Evolutionary conservation across 2,797 vertebrate genomes (phyloP).

Genomic region (Pelochelys cantorii): DNA sequence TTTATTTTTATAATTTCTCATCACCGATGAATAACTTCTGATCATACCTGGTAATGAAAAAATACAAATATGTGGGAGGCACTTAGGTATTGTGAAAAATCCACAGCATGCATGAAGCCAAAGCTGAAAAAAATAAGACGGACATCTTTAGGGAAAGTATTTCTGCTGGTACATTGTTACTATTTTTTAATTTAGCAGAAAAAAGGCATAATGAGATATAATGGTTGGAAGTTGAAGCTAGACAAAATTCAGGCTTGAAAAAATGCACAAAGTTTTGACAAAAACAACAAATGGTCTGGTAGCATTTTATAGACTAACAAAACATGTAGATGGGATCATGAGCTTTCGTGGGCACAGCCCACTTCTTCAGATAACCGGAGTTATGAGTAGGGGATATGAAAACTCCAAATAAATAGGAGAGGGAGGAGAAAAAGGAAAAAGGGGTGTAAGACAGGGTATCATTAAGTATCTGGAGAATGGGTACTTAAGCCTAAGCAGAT

Average conservation of each 20-base stretch:
- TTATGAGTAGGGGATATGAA: too few species aligned
- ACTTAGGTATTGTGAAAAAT: constrained; percentile 3
- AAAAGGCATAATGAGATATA: background rate
- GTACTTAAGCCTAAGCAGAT: too few species aligned
- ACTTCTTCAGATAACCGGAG: too few species aligned
- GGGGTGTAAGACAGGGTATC: too few species aligned
- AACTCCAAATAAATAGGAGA: too few species aligned
- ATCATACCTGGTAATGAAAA: background rate
- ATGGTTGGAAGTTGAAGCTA: background rate
- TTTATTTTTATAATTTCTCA: background rate
- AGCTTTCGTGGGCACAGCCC: too few species aligned
- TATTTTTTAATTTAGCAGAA: background rate
- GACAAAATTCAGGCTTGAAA: background rate
- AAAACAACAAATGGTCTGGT: background rate
- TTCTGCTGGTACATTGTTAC: background rate
- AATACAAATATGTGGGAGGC: background rate
- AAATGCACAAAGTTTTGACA: background rate
- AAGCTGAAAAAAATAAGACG: background rate
- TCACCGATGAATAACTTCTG: rapidly evolving
- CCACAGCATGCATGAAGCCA: background rate
- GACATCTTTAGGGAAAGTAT: background rate
- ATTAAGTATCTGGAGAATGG: too few species aligned
- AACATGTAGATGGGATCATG: too few species aligned
- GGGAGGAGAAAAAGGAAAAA: too few species aligned
- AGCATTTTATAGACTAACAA: too few species aligned